Evolutionary conservation across 2,888 invertebrate species (phyloP).

Genomic region (Ennomos erosarius): DNA sequence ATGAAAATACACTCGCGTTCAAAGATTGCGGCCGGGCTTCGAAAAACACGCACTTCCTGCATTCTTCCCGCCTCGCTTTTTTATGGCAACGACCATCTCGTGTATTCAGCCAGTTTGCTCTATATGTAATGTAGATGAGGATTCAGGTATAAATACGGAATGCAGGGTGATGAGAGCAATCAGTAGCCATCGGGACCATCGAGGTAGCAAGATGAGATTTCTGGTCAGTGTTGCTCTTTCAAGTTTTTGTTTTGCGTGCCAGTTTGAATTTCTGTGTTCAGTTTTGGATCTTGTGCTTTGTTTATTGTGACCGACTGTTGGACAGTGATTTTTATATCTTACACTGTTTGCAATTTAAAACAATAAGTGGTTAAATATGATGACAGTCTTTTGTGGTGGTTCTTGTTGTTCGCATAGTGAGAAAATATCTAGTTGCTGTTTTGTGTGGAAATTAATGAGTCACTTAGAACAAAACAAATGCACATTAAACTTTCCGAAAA

Average conservation of each 20-base stretch:
- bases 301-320: not conserved
- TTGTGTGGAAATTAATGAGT: too few relatives aligned
- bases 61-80: conserved; percentile 64
- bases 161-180: conserved; percentile 55
- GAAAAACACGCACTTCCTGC: conserved; percentile 76
- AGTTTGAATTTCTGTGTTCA: not conserved
- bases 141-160: conserved; percentile 68
- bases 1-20: conserved; percentile 44
- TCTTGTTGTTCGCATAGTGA: too few relatives aligned
- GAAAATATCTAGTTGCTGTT: too few relatives aligned
- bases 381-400: too few relatives aligned
- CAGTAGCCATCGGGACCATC: conserved; percentile 71
- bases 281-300: not conserved
- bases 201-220: conserved; percentile 74
- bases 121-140: conserved; percentile 52
- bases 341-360: not conserved
- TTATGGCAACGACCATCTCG: conserved; percentile 47
- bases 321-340: not conserved
- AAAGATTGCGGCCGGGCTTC: conserved; percentile 54
- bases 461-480: too few relatives aligned
- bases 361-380: too few relatives aligned
- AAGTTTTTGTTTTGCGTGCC: conserved; percentile 4
- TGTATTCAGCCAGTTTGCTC: conserved; percentile 54
- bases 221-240: conserved; percentile 61
- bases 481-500: too few relatives aligned